Percentiles rank a stretch among this genome's conserved stretches.
Conservation (phyloP, 2,113 vertebrate species). For the Puffinus mauretanicus region DNA sequence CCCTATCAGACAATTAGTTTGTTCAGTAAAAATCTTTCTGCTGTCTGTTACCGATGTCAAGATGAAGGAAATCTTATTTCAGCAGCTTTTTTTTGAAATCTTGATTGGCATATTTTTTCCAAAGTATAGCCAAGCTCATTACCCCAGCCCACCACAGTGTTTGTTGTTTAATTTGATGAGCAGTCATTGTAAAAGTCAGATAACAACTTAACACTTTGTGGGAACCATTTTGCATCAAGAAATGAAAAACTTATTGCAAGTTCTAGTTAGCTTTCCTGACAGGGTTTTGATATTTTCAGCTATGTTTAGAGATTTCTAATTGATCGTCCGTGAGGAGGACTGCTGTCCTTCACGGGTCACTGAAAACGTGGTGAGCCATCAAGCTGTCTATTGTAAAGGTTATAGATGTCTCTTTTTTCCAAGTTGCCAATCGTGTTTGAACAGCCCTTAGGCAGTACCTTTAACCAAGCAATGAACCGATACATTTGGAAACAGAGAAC, state of each 20-base stretch:
- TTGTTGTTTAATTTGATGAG: not conserved
- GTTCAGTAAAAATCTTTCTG: not conserved
- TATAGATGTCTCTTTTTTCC: not conserved
- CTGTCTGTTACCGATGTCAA: not conserved
- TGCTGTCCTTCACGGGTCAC: slow-evolving; percentile 19
- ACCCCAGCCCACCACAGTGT: not conserved
- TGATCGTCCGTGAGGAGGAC: not conserved
- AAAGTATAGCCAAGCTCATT: not conserved
- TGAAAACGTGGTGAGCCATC: not conserved
- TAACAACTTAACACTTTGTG: not conserved
- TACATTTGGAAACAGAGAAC: not conserved
- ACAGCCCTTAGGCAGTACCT: not conserved
- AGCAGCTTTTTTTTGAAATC: not conserved
- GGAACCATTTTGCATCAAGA: not conserved
- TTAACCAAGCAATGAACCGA: not conserved
- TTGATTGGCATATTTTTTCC: not conserved
- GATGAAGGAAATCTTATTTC: not conserved
- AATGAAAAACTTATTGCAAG: not conserved
- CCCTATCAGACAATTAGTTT: not conserved
- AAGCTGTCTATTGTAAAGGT: not conserved
- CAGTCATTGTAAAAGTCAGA: not conserved
- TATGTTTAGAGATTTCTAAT: not conserved
- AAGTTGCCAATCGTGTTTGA: not conserved
- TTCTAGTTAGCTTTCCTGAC: not conserved
- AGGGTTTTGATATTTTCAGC: not conserved